Evolutionary conservation across 1,140 invertebrate genomes (phyloP).

Genomic region (Diorhabda elongata): DNA sequence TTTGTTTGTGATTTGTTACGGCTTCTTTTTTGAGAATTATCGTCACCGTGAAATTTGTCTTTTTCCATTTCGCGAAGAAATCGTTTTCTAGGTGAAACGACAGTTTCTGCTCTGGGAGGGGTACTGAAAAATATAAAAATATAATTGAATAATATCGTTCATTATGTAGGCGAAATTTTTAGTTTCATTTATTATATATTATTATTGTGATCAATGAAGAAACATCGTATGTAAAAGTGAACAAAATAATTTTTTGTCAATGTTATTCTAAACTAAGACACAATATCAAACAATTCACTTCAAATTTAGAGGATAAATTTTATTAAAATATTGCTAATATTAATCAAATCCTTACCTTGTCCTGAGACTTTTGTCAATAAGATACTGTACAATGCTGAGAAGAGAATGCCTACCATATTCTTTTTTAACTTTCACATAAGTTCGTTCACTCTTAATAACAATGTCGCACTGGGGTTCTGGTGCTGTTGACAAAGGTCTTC

Average conservation of each 20-base stretch:
- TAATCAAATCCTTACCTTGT: slow-evolving; percentile 20
- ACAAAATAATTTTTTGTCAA: too few relatives aligned
- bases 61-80: slow-evolving; percentile 58
- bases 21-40: slow-evolving; percentile 35
- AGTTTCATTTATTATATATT: too few relatives aligned
- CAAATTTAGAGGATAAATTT: too few relatives aligned
- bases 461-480: slow-evolving; percentile 53
- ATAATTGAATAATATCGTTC: not conserved
- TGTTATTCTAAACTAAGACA: too few relatives aligned
- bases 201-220: too few relatives aligned
- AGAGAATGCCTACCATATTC: slow-evolving; percentile 35
- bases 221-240: too few relatives aligned
- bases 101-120: slow-evolving; percentile 41
- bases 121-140: slow-evolving; percentile 33
- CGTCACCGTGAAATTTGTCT: slow-evolving; percentile 33
- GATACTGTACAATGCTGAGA: slow-evolving; percentile 47
- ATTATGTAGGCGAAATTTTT: not conserved
- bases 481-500: slow-evolving; percentile 40
- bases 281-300: too few relatives aligned
- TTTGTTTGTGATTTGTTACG: slow-evolving; percentile 45
- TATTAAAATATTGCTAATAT: too few relatives aligned
- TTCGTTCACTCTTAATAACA: slow-evolving; percentile 38
- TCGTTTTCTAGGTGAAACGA: slow-evolving; percentile 58
- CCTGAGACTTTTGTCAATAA: slow-evolving; percentile 46
- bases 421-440: slow-evolving; percentile 24